Base-by-base conservation (phyloP, 2,797 vertebrate species). In the Tinamus major region DNA sequence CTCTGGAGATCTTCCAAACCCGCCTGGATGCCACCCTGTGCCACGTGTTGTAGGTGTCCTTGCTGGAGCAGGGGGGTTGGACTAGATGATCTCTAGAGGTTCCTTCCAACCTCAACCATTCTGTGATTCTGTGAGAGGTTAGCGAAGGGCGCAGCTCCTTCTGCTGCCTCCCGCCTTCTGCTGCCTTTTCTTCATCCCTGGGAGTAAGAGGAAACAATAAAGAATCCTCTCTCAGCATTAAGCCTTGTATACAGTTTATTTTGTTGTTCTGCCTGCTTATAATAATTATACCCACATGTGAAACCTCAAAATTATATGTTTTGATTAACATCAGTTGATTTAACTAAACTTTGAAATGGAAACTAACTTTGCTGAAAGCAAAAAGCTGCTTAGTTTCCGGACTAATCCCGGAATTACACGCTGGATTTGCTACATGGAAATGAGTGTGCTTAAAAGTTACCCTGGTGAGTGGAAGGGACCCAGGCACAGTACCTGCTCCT, bases 401-500 rank as follows among this genome's bases (percentile, higher is more conserved):
- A 24, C 71, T 95, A 89, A 92, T 96, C 94, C 94, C 74, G 61
- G 94, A 96, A 94, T 95, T 96, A 94, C 90, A 78, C 71, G 87
- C 75, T 90, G 90, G 87, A 88, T 96, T 96, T 94, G 68, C 80
- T 87, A 92, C 39, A 85, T 86, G 80, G 93, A 90, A 95, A 79
- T 82, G 92, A 90, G 64, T 6, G 75, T 61, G 71, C 64, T 94
- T 93, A 70, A 92, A 95, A 94, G 86, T 89, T 91, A 68, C 80
- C 64, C 81, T 0, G 0, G 64, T 96, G 44, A 93, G 92, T 71
- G 59, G 64, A 62, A 77, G 80, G 79, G 78, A 70, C 39, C 29
- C 37, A 13, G 78, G 75, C 58, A 27, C 78, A 84, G 27, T 3
- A 35, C 59, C 13, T 6, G 31, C 8, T 21, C 67, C 81, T 77